These are phyloP conservation scores for Nomada ruficornis DNA, from an alignment of 2,888 invertebrate genomes.

Conservation along the genomic window DNA sequence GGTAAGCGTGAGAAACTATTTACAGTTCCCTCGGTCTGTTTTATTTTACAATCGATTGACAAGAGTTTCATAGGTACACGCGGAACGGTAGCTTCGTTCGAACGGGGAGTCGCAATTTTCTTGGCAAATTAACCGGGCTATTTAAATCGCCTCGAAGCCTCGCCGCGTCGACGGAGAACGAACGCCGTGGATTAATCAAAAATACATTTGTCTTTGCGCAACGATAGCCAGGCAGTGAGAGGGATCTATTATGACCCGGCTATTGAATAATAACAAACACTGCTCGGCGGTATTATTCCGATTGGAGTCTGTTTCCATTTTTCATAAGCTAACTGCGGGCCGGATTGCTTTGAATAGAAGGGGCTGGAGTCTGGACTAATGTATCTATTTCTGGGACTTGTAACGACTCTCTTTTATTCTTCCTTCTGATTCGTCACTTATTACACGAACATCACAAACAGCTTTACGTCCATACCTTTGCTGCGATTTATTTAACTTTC, in stretches of 20 bases:
- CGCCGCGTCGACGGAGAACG: neutral
- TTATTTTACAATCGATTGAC: conserved; percentile 22
- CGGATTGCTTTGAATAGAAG: too few relatives aligned
- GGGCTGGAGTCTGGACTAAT: neutral
- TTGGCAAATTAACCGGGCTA: conserved; percentile 7
- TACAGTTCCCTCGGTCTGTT: neutral
- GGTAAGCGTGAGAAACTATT: conserved; percentile 59
- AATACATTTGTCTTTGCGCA: conserved; percentile 53
- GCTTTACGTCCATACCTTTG: too few relatives aligned
- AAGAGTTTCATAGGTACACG: neutral
- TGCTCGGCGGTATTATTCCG: conserved; percentile 1
- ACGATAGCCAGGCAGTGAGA: conserved; percentile 13
- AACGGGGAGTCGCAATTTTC: conserved; percentile 23
- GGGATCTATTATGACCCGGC: conserved; percentile 8
- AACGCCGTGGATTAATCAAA: conserved; percentile 32
- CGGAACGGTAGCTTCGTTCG: neutral
- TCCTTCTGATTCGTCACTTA: too few relatives aligned
- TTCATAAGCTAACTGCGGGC: conserved; percentile 13
- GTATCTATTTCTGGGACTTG: too few relatives aligned
- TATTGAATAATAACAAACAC: conserved; percentile 27
- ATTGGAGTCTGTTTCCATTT: conserved; percentile 21
- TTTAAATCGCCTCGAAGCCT: conserved; percentile 28
- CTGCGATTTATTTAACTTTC: too few relatives aligned
- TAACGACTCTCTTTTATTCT: too few relatives aligned
- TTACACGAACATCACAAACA: too few relatives aligned